Conservation (phyloP, 92 coral and sea anemone species). For the Siderastrea siderea region DNA sequence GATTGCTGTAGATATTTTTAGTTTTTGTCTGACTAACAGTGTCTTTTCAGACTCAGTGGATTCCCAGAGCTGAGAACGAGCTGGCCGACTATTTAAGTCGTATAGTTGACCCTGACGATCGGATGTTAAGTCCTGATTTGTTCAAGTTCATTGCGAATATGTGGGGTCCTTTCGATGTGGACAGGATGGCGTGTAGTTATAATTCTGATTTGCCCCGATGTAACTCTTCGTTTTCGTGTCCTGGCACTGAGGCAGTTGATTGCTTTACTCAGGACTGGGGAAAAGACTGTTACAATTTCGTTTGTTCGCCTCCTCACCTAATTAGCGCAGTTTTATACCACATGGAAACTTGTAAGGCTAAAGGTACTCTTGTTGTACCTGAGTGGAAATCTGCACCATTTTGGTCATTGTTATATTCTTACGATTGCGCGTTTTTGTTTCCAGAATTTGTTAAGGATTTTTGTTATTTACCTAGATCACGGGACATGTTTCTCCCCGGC, state of each 20-base stretch:
- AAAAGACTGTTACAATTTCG: constrained; percentile 32
- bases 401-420: neutral
- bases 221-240: constrained; percentile 61
- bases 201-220: constrained; percentile 52
- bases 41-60: constrained; percentile 68
- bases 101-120: too few species aligned
- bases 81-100: too few species aligned
- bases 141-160: constrained; percentile 16
- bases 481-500: too few species aligned
- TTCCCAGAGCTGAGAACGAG: constrained; percentile 48
- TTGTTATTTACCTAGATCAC: too few species aligned
- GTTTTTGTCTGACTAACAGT: neutral
- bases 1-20: constrained; percentile 32
- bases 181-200: constrained; percentile 59
- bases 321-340: constrained; percentile 54
- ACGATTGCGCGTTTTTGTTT: too few species aligned
- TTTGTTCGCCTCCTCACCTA: constrained; percentile 63
- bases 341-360: constrained; percentile 54
- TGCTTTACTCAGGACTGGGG: constrained; percentile 72
- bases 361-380: constrained; percentile 47
- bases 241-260: constrained; percentile 68
- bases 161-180: constrained; percentile 73
- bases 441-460: too few species aligned
- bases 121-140: too few species aligned
- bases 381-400: constrained; percentile 48